phyloP scores from a whole-genome alignment of 1,140 invertebrate genomes.

The Drosophila grimshawi region DNA sequence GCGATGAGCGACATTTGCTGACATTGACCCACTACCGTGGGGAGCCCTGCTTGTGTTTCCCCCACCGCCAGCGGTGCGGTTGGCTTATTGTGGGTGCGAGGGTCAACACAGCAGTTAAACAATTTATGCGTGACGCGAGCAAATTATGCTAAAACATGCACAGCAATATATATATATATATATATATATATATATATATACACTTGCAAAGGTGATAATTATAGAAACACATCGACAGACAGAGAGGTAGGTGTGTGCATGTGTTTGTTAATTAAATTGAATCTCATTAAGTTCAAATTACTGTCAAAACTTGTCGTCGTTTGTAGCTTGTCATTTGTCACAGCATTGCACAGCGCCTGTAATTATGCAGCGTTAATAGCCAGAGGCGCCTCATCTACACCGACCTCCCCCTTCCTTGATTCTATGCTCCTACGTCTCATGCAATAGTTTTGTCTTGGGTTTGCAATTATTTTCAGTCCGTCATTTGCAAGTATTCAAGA shows the following conservation, averaged over 20 bases:
- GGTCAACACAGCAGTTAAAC: constrained; percentile 30
- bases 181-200: constrained; percentile 1
- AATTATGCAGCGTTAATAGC: constrained; percentile 67
- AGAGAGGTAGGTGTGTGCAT: constrained; percentile 15
- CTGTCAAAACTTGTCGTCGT: constrained; percentile 55
- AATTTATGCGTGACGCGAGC: constrained; percentile 28
- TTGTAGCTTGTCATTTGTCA: constrained; percentile 43
- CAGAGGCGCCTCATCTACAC: constrained; percentile 3
- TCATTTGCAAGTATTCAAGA: constrained; percentile 72
- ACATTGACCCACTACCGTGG: constrained; percentile 41
- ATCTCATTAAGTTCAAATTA: constrained; percentile 81
- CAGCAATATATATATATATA: constrained; percentile 14
- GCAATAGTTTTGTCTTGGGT: constrained; percentile 44
- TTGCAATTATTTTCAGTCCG: constrained; percentile 2
- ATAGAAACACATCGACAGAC: constrained; percentile 13
- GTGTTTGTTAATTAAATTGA: constrained; percentile 69
- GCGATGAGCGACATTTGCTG: constrained; percentile 42
- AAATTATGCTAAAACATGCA: constrained; percentile 48
- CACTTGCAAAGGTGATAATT: constrained; percentile 50
- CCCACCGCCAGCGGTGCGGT: no score
- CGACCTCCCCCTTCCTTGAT: neutral
- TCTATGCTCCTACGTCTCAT: neutral
- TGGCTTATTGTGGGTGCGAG: constrained; percentile 24
- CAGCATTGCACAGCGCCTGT: constrained; percentile 59
- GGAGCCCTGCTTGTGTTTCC: neutral